Evolutionary conservation across 2,113 vertebrate genomes (phyloP).

Genomic region (Ceratotherium simum): DNA sequence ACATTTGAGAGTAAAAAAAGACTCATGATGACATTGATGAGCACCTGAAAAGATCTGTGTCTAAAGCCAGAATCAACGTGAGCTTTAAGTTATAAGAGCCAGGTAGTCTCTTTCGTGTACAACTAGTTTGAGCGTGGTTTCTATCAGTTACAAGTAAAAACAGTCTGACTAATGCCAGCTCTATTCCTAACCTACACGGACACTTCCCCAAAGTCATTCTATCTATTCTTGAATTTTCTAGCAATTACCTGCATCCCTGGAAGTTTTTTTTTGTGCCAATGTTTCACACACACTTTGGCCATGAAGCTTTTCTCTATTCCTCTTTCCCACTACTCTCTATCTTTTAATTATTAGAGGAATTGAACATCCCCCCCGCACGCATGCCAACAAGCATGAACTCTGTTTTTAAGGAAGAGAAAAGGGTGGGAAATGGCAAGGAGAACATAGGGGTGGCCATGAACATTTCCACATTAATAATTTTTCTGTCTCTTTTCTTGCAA

Average conservation of each 20-base stretch:
- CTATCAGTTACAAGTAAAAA: neutral
- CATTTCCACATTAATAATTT: neutral
- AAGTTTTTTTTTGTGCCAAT: neutral
- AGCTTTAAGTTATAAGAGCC: neutral
- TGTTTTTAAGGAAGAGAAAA: neutral
- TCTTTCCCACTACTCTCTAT: neutral
- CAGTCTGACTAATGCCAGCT: neutral
- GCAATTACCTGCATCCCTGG: neutral
- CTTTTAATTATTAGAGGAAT: neutral
- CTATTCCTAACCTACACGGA: neutral
- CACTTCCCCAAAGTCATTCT: neutral
- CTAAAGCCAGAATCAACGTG: neutral
- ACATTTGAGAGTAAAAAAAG: neutral
- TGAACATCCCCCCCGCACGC: rapidly evolving
- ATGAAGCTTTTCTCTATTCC: neutral
- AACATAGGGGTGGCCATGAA: neutral
- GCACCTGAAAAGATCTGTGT: neutral
- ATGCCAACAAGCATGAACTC: neutral
- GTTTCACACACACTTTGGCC: neutral
- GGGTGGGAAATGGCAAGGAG: neutral
- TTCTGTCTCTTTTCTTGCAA: neutral
- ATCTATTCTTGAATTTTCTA: neutral
- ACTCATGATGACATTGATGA: neutral
- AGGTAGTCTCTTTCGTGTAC: neutral
- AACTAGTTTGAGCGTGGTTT: neutral